phyloP scores from a whole-genome alignment of 2,888 invertebrate species.

The Malthinus flaveolus region DNA sequence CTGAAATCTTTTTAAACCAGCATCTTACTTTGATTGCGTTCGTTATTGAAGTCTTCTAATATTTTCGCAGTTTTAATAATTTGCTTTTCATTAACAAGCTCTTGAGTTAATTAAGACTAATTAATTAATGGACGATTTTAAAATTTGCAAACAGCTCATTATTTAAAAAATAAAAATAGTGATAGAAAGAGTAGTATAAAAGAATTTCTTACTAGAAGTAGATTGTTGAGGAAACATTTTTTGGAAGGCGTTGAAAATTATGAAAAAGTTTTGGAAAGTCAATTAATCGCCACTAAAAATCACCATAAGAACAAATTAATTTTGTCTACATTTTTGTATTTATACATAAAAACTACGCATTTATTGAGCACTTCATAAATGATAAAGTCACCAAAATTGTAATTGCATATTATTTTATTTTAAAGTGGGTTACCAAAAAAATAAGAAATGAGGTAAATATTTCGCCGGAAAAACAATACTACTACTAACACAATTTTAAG shows the following conservation, averaged over 20 bases:
- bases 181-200: conserved; percentile 34
- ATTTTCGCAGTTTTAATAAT: too few relatives aligned
- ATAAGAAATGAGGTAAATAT: not conserved
- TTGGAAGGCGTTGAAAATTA: conserved; percentile 34
- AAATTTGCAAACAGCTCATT: not conserved
- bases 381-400: too few relatives aligned
- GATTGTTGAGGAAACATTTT: conserved; percentile 52
- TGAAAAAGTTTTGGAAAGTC: conserved; percentile 22
- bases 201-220: conserved; percentile 39
- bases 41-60: too few relatives aligned
- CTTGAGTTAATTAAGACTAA: too few relatives aligned
- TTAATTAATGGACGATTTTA: too few relatives aligned
- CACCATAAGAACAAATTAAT: conserved; percentile 31
- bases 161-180: conserved; percentile 40
- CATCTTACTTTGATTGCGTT: too few relatives aligned
- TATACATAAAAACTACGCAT: conserved; percentile 4
- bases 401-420: too few relatives aligned
- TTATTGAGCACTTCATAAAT: not conserved
- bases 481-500: conserved; percentile 38
- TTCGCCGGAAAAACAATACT: conserved; percentile 2
- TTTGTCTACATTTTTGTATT: conserved; percentile 30
- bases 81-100: too few relatives aligned
- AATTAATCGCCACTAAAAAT: conserved; percentile 38
- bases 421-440: too few relatives aligned
- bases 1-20: too few relatives aligned